Evolutionary conservation across 2,888 invertebrate genomes (phyloP).

Genomic region (Pecten maximus): DNA sequence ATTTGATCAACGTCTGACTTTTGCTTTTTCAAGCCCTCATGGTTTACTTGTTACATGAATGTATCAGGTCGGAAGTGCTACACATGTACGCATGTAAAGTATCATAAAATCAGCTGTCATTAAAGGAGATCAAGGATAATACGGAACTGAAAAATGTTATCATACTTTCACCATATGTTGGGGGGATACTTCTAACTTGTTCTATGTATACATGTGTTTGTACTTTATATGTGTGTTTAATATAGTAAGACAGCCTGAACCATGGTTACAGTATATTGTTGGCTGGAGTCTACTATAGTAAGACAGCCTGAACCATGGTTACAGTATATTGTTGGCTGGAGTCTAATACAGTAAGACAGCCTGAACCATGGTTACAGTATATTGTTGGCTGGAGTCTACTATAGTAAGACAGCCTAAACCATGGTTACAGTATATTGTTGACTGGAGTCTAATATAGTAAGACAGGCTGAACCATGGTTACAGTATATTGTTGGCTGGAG

Average conservation of each 20-base stretch:
- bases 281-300: not conserved
- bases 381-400: not conserved
- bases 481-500: not conserved
- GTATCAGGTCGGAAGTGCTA: not conserved
- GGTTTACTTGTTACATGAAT: not conserved
- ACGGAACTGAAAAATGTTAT: not conserved
- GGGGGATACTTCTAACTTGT: not conserved
- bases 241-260: not conserved
- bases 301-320: not conserved
- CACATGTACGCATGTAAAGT: not conserved
- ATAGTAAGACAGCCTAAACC: not conserved
- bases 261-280: not conserved
- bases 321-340: not conserved
- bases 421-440: not conserved
- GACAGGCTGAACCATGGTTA: not conserved
- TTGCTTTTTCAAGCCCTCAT: too few relatives aligned
- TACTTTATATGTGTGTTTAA: not conserved
- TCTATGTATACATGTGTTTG: not conserved
- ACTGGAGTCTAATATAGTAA: not conserved
- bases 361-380: not conserved
- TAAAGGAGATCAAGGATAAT: not conserved
- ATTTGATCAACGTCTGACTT: too few relatives aligned
- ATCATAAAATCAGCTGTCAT: not conserved
- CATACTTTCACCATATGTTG: not conserved
- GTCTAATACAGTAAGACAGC: not conserved